Evolutionary conservation across 1,140 invertebrate species (phyloP).

Genomic region (Drosophila albomicans): DNA sequence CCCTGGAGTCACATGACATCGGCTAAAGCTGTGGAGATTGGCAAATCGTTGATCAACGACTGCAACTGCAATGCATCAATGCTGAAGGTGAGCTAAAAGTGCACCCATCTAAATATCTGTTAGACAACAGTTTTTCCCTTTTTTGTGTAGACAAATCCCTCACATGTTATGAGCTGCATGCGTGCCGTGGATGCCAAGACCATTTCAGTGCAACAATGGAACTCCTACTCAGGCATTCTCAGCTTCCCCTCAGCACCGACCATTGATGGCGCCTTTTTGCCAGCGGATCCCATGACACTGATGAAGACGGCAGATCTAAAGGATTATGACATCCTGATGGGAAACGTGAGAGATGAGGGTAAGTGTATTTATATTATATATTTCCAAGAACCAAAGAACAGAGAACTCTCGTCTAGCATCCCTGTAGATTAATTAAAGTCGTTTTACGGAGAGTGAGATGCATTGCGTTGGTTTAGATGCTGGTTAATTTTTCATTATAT

Average conservation of each 20-base stretch:
- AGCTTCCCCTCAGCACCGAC: slow-evolving; percentile 95
- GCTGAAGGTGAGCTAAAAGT: slow-evolving; percentile 87
- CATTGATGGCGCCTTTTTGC: slow-evolving; percentile 93
- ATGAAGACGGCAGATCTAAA: slow-evolving; percentile 92
- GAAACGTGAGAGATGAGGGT: slow-evolving; percentile 96
- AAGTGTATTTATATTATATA: slow-evolving; percentile 65
- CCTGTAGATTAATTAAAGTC: slow-evolving; percentile 3
- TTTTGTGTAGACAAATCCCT: slow-evolving; percentile 85
- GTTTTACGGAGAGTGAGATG: neutral
- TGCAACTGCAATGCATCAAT: slow-evolving; percentile 93
- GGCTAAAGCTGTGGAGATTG: slow-evolving; percentile 92
- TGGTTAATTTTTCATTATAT: slow-evolving; percentile 36
- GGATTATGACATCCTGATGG: slow-evolving; percentile 93
- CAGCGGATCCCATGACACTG: slow-evolving; percentile 93
- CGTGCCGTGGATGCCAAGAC: slow-evolving; percentile 93
- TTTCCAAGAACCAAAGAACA: neutral
- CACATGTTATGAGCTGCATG: slow-evolving; percentile 93
- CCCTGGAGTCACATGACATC: slow-evolving; percentile 95
- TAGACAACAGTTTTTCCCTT: neutral
- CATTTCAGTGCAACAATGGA: slow-evolving; percentile 95
- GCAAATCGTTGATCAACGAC: slow-evolving; percentile 90
- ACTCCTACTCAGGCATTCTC: slow-evolving; percentile 95
- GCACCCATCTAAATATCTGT: slow-evolving; percentile 43
- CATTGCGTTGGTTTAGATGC: slow-evolving; percentile 7
- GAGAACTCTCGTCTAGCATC: neutral